phyloP scores from a whole-genome alignment of 2,888 invertebrate genomes.

The Drosophila subsilvestris region DNA sequence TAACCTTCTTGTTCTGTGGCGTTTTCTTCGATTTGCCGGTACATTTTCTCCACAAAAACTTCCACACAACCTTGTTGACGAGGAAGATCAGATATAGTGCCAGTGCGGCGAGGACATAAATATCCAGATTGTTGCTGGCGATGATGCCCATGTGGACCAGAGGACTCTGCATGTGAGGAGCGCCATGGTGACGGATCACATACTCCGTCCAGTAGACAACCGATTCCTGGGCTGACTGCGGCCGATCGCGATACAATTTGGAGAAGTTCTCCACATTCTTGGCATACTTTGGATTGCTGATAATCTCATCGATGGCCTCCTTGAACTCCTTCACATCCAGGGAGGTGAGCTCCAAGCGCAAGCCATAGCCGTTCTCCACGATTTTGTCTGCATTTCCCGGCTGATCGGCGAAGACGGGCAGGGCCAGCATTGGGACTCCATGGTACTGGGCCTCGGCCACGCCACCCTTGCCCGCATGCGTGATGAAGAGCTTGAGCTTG shows the following conservation, averaged over 20 bases:
- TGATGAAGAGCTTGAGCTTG: constrained; percentile 86
- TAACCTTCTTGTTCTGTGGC: constrained; percentile 60
- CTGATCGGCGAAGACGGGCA: constrained; percentile 82
- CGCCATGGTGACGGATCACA: constrained; percentile 86
- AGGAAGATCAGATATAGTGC: constrained; percentile 38
- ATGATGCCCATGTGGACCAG: constrained; percentile 84
- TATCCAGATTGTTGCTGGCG: constrained; percentile 85
- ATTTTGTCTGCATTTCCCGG: constrained; percentile 74
- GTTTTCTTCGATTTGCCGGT: constrained; percentile 51
- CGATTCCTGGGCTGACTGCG: constrained; percentile 85
- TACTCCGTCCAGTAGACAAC: constrained; percentile 87
- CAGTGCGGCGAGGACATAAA: constrained; percentile 67
- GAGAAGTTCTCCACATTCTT: constrained; percentile 83
- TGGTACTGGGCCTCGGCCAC: constrained; percentile 87
- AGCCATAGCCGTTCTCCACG: constrained; percentile 72
- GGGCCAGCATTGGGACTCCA: constrained; percentile 85
- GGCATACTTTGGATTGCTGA: constrained; percentile 72
- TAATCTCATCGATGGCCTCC: constrained; percentile 66
- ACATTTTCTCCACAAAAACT: constrained; percentile 51
- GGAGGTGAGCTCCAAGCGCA: constrained; percentile 56
- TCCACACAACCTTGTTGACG: constrained; percentile 50
- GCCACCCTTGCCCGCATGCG: constrained; percentile 88
- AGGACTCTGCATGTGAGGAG: constrained; percentile 85
- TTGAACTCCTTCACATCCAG: constrained; percentile 59
- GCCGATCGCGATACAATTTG: constrained; percentile 85